These are phyloP conservation scores for Entomyzon cyanotis DNA, from an alignment of 2,113 vertebrate species.

Conservation along the genomic window DNA sequence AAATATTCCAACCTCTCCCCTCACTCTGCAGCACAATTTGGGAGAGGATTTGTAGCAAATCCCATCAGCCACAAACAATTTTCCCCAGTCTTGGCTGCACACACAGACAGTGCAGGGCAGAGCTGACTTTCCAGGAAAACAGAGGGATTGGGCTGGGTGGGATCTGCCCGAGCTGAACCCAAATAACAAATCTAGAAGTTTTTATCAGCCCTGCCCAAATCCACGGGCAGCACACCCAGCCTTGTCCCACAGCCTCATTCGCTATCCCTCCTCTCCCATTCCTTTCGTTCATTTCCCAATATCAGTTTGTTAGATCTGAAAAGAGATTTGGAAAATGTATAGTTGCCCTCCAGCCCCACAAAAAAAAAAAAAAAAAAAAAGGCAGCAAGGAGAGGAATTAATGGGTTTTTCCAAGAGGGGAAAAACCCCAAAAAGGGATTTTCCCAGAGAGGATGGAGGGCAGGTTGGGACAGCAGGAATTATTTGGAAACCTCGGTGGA, in stretches of 20 bases:
- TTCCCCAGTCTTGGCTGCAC: background rate
- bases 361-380: background rate
- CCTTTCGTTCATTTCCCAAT: background rate
- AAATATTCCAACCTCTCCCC: background rate
- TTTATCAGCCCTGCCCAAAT: background rate
- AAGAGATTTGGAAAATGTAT: background rate
- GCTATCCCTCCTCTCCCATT: background rate
- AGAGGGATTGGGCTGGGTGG: background rate
- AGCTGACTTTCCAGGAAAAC: background rate
- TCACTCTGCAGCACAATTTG: rapidly evolving
- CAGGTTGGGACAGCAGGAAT: background rate
- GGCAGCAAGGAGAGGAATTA: background rate
- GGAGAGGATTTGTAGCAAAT: background rate
- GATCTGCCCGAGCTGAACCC: background rate
- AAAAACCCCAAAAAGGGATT: background rate
- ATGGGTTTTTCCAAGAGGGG: background rate
- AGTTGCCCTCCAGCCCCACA: rapidly evolving
- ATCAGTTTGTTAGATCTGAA: background rate
- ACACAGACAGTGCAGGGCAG: background rate
- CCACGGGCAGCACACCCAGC: background rate
- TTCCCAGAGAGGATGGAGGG: background rate
- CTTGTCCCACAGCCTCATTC: background rate
- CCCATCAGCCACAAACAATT: background rate
- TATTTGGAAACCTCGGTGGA: rapidly evolving
- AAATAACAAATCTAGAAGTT: background rate